Evolutionary conservation across 2,888 invertebrate genomes (phyloP), one percentile per base, ranked within the genome.

Genomic region (Eilema caniola): DNA sequence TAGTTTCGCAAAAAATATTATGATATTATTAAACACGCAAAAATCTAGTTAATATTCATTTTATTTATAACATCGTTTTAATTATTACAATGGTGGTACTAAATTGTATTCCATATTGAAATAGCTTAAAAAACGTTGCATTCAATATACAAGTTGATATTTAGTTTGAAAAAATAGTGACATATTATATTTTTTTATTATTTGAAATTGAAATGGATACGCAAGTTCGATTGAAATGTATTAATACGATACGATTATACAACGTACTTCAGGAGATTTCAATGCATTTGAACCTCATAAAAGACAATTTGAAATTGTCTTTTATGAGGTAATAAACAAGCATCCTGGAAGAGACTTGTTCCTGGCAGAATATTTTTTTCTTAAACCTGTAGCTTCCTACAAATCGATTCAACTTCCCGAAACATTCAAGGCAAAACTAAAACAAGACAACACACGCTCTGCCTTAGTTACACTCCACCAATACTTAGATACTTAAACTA

Each of bases 31-130:
- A 74, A 73, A 74, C 77, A 81, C 79, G 76, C 72, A 83, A 83
- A 83, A 78, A 78, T 79, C 77, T 74, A 79, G 75, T 83, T 78
- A 77, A 68, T 74, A 77, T 81, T 83, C 76, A 83, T 83, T 78
- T 75, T 81, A 79, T 79, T 74, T 83, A 77, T 81, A 79, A 75
- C 70, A 77, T 78, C 75, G 77, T 77, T 81, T 78, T 81, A 83
- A 75, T 78, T 75, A 81, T 78, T 68, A 74, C 74, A 73, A 83
- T 77, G 74, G 70, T 77, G 66, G 62, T 62, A 47, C 63, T 70
- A 62, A 59, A 69, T 62, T 61, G 71, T 68, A 25, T 33, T 69
- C 56, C 66, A 73, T 67, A 20, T 31, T 53, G 3, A n/a, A 47
- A 67, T 68, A 81, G 69, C 16, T 1, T 11, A 41, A 62, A 62